Percentiles rank a stretch among this genome's conserved stretches.
Evolutionary conservation across 2,113 vertebrate genomes (phyloP).

Genomic region (Aldabrachelys gigantea): DNA sequence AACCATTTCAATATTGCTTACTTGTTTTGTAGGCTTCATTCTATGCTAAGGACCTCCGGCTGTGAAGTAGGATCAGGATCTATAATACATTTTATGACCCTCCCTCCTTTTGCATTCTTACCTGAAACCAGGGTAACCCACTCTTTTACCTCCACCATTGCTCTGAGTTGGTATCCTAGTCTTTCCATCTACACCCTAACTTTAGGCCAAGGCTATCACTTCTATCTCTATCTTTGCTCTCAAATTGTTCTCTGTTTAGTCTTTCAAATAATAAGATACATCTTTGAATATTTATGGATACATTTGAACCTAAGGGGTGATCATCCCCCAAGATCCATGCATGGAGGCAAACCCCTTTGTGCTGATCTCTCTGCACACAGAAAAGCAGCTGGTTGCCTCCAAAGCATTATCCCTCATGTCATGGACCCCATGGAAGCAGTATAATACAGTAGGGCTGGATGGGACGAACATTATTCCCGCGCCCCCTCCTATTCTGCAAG

Average conservation of each 20-base stretch:
- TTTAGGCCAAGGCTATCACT: not conserved
- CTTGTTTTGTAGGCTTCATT: not conserved
- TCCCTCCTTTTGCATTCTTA: not conserved
- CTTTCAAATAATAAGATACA: too few relatives aligned
- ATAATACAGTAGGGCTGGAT: not conserved
- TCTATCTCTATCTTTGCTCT: too few relatives aligned
- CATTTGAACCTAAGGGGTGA: not conserved
- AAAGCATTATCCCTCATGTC: not conserved
- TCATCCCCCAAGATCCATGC: not conserved
- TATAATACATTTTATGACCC: not conserved
- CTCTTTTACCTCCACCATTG: not conserved
- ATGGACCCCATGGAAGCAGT: not conserved
- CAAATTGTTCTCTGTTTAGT: too few relatives aligned
- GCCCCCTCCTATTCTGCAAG: too few relatives aligned
- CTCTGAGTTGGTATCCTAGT: not conserved
- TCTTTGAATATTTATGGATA: not conserved
- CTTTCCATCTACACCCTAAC: not conserved
- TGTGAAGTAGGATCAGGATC: not conserved
- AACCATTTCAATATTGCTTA: not conserved
- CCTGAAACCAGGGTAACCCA: not conserved
- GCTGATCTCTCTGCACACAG: not conserved
- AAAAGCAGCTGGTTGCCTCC: not conserved
- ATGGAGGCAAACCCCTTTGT: not conserved
- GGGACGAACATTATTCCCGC: too few relatives aligned
- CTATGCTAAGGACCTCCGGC: not conserved